phyloP scores from a whole-genome alignment of 2,888 invertebrate genomes.

The Diadromus collaris region DNA sequence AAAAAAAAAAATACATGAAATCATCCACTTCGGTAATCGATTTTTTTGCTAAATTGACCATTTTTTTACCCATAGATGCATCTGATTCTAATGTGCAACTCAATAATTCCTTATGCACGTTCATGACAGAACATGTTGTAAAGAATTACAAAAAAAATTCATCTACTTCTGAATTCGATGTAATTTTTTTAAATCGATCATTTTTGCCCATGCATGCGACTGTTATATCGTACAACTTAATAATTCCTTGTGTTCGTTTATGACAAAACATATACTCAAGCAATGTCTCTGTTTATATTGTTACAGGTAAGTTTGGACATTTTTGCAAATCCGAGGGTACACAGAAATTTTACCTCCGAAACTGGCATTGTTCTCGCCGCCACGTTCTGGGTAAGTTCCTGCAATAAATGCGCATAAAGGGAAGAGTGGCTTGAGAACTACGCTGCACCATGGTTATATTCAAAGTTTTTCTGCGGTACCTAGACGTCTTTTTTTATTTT shows the following conservation, averaged over 20 bases:
- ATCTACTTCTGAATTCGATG: background rate
- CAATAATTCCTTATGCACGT: background rate
- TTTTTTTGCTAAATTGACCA: background rate
- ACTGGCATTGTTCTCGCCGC: background rate
- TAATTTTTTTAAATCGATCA: background rate
- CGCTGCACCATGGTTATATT: background rate
- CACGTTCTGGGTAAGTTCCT: constrained; percentile 38
- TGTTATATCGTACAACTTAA: background rate
- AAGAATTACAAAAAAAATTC: background rate
- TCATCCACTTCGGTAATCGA: background rate
- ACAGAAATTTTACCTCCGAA: constrained; percentile 5
- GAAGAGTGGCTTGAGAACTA: background rate
- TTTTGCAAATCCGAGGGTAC: constrained; percentile 7
- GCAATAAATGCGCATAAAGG: background rate
- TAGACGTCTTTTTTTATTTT: background rate
- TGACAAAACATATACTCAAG: background rate
- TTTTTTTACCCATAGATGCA: background rate
- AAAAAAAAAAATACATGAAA: background rate
- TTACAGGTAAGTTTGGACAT: constrained; percentile 59
- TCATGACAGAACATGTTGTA: background rate
- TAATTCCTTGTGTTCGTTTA: background rate
- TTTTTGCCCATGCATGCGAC: background rate
- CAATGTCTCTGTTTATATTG: constrained; percentile 37
- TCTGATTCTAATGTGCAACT: background rate
- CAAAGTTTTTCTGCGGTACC: constrained; percentile 2